Evolutionary conservation across 1,140 invertebrate genomes (phyloP), one percentile per base, ranked within the genome.

Genomic region (Melanaphis sacchari): DNA sequence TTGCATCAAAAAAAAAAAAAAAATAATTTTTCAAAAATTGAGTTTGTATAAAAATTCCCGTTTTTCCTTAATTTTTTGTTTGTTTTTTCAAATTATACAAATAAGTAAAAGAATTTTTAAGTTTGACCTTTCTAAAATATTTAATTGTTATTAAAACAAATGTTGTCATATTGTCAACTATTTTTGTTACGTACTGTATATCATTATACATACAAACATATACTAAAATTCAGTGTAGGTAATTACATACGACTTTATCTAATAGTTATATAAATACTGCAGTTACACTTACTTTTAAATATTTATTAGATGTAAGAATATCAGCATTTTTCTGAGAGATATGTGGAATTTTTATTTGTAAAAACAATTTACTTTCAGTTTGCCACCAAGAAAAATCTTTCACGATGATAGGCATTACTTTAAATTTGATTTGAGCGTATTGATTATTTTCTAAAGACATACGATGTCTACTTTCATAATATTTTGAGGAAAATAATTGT

Each of bases 311-410:
- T 2, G 96, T 96, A 94, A 97, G 96, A 40, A 97, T 94, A 95
- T 97, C 96, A 0, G 96, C 95, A 94, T 96, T 96, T 36, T 94
- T 94, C 94, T 95, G 95, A 93, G 95, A 94, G 94, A 96, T 90
- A 94, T 95, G 95, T 87, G 95, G 96, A 52, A 97, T 94, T 43
- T 96, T 96, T 22, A 97, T 95, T 94, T 95, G 95, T 94, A 97
- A 95, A 81, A 96, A 95, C 40, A 97, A 94, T 43, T 94, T 95
- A 76, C 96, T 95, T 49, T 95, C 94, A 7, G 96, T 96, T 95
- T 97, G 97, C 89, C 95, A 96, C 97, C 97, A 97, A 82, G 95
- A 96, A 94, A 96, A 97, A 95, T 97, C 96, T 95, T 97, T 97
- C 15, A 97, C 95, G 94, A 97, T 94, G 94, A 97, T 96, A n/a